Conservation (phyloP, 2,113 vertebrate genomes). For the Rhodinocichla rosea region DNA sequence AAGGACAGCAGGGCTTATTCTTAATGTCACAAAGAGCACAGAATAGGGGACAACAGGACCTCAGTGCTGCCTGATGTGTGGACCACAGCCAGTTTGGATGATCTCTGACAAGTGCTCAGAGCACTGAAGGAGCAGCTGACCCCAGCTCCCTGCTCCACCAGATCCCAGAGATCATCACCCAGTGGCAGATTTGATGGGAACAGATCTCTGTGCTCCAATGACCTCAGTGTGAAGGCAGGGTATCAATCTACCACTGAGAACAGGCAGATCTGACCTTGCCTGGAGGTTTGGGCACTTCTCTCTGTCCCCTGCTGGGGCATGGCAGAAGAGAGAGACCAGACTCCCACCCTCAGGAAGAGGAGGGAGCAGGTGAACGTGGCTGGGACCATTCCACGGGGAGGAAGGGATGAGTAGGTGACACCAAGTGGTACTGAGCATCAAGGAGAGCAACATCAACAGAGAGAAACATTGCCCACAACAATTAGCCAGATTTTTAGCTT, state of each 20-base stretch:
- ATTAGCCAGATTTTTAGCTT: not conserved
- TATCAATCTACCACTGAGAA: not conserved
- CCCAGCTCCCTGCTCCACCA: not conserved
- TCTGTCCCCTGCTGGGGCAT: fast-evolving
- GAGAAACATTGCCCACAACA: not conserved
- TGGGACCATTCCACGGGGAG: not conserved
- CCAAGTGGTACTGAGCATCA: not conserved
- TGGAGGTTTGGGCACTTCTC: not conserved
- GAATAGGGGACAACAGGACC: not conserved
- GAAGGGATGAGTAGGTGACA: not conserved
- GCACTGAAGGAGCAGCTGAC: not conserved
- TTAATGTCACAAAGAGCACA: not conserved
- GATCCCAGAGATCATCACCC: not conserved
- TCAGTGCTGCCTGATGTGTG: not conserved
- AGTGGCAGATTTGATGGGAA: not conserved
- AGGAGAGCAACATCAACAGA: not conserved
- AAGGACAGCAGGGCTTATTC: not conserved
- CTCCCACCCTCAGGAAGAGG: not conserved
- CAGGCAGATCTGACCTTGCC: not conserved
- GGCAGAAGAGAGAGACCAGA: not conserved
- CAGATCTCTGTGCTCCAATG: fast-evolving
- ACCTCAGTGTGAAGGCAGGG: not conserved
- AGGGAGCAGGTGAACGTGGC: fast-evolving
- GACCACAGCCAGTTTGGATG: fast-evolving
- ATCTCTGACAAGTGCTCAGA: not conserved